These are phyloP conservation scores for Oncopeltus fasciatus DNA, from an alignment of 1,140 invertebrate genomes.

Conservation along the genomic window DNA sequence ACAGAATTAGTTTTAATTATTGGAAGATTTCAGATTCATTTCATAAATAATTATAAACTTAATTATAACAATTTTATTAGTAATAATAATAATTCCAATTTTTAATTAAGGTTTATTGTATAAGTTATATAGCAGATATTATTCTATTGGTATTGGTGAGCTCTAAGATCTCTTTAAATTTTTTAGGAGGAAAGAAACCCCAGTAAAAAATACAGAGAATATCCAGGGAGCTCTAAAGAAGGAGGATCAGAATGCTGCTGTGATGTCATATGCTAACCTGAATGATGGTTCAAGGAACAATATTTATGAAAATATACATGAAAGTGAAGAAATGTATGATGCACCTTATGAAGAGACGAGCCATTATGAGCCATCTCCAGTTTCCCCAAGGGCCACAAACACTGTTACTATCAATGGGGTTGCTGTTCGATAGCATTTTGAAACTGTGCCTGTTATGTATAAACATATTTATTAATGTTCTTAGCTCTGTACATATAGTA, in stretches of 20 bases:
- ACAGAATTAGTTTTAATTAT: no score
- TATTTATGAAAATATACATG: slow-evolving; percentile 57
- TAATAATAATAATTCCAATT: no score
- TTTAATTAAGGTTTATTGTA: no score
- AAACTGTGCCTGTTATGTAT: neutral
- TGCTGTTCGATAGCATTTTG: slow-evolving; percentile 39
- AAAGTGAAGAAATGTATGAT: slow-evolving; percentile 52
- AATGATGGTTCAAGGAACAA: slow-evolving; percentile 45
- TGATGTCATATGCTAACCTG: slow-evolving; percentile 69
- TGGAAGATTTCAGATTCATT: no score
- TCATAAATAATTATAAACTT: no score
- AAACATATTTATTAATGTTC: neutral
- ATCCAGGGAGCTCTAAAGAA: slow-evolving; percentile 69
- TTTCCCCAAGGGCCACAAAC: slow-evolving; percentile 37
- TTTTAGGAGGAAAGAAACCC: slow-evolving; percentile 57
- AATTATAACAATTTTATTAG: no score
- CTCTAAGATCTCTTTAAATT: no score
- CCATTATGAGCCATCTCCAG: slow-evolving; percentile 53
- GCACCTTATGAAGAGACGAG: slow-evolving; percentile 48
- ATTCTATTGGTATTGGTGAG: no score
- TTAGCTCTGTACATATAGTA: neutral
- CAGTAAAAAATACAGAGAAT: slow-evolving; percentile 76
- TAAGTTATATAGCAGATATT: no score
- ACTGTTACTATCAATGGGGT: slow-evolving; percentile 56
- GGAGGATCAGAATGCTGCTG: slow-evolving; percentile 67